Evolutionary conservation across 2,113 vertebrate genomes (phyloP).

Genomic region (Pluvianellus socialis): DNA sequence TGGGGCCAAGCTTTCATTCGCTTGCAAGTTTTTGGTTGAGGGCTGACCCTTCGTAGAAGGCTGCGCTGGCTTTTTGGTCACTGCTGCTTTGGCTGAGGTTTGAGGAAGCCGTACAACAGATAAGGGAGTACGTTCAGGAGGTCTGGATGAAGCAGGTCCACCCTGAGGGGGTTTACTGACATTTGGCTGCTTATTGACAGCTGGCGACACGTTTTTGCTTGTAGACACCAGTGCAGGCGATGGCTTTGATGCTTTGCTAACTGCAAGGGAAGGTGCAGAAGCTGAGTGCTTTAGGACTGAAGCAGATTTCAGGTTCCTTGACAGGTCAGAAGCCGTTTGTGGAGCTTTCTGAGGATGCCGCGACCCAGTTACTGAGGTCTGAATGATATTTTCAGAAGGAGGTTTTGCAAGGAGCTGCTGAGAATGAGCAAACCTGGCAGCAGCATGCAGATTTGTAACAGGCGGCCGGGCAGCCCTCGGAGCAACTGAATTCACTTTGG

Average conservation of each 20-base stretch:
- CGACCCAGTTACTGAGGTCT: neutral
- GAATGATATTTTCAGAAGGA: neutral
- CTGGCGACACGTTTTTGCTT: conserved; percentile 4
- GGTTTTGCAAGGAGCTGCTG: conserved; percentile 50
- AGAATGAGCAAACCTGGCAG: conserved; percentile 42
- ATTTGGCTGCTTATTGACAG: conserved; percentile 25
- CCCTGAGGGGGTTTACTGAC: neutral
- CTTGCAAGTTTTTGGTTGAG: neutral
- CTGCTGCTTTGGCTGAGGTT: conserved; percentile 54
- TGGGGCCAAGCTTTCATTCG: neutral
- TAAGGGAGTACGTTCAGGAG: conserved; percentile 61
- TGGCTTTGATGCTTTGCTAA: conserved; percentile 13
- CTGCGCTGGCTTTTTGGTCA: conserved; percentile 30
- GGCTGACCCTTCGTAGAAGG: neutral
- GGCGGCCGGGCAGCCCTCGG: neutral
- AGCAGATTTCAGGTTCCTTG: conserved; percentile 38
- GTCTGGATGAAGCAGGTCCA: conserved; percentile 47
- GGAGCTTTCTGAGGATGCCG: neutral
- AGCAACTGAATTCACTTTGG: neutral
- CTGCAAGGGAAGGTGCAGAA: conserved; percentile 35
- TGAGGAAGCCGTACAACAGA: conserved; percentile 76
- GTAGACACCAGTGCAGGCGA: neutral
- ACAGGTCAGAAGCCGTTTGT: neutral
- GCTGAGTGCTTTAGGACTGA: conserved; percentile 33
- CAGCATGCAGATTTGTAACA: neutral